A percentile compares a stretch with the other conserved stretches of the same genome.
Conservation (phyloP, 2,113 vertebrate species). For the Saguinus imperator region DNA sequence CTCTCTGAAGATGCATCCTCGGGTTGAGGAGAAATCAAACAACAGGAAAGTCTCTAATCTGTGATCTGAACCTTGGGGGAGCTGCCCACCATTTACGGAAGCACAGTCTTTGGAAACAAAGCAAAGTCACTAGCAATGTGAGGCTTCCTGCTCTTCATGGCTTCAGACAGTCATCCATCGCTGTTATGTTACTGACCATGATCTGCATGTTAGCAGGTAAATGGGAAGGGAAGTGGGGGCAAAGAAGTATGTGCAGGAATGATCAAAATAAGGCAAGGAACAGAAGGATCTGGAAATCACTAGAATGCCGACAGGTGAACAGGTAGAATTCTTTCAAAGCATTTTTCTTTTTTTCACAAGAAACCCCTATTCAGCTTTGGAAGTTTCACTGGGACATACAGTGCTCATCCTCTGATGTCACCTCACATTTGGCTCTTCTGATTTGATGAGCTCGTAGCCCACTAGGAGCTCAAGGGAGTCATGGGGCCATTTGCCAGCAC, state of each 20-base stretch:
- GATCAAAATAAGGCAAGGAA: conserved; percentile 48
- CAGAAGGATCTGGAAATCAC: conserved; percentile 51
- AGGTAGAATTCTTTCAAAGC: background rate
- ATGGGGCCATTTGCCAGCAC: background rate
- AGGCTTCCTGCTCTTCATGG: conserved; percentile 47
- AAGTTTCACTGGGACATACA: background rate
- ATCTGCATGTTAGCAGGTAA: conserved; percentile 66
- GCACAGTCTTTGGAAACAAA: conserved; percentile 39
- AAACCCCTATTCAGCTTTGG: background rate
- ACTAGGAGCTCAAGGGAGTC: background rate
- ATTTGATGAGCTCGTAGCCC: background rate
- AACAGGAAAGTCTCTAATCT: conserved; percentile 67
- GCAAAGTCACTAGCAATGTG: background rate
- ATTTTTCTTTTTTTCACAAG: background rate
- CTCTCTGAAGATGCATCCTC: conserved; percentile 71
- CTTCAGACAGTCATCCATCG: conserved; percentile 54
- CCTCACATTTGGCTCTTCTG: background rate
- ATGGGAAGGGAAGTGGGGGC: background rate
- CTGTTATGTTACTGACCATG: conserved; percentile 71
- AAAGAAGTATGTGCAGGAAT: conserved; percentile 36
- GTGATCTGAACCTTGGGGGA: conserved; percentile 49
- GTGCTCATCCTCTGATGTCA: background rate
- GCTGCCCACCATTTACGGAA: conserved; percentile 69
- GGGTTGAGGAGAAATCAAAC: conserved; percentile 66
- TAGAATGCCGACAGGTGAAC: conserved; percentile 1